These are phyloP conservation scores for Passer montanus DNA, from an alignment of 2,113 vertebrate species.

Conservation along the genomic window DNA sequence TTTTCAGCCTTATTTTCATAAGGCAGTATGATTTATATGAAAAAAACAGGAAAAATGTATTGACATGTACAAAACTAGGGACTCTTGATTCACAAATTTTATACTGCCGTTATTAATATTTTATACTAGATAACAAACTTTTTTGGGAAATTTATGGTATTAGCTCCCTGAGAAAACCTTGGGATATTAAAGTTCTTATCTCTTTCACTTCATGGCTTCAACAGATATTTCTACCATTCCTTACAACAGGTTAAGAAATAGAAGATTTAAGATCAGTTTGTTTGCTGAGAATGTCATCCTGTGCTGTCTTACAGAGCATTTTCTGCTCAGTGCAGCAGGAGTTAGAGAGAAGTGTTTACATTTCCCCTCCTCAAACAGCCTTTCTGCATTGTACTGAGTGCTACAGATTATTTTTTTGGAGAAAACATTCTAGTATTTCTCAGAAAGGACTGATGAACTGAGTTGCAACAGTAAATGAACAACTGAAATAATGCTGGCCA, in stretches of 20 bases:
- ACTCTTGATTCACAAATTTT: background rate
- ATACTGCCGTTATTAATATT: background rate
- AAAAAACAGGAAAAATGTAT: background rate
- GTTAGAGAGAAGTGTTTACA: background rate
- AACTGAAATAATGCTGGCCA: background rate
- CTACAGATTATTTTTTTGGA: background rate
- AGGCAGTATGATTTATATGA: background rate
- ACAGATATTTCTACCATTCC: slow-evolving; percentile 1
- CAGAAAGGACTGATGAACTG: background rate
- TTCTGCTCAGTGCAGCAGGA: background rate
- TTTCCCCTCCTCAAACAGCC: background rate
- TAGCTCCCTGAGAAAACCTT: slow-evolving; percentile 37
- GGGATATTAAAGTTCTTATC: slow-evolving; percentile 1
- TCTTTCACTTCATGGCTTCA: background rate
- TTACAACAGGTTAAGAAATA: background rate
- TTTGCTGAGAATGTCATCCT: background rate
- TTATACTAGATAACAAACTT: background rate
- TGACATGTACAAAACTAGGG: background rate
- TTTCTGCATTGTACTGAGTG: background rate
- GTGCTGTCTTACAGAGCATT: background rate
- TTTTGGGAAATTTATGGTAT: background rate
- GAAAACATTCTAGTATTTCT: background rate
- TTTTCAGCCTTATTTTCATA: background rate
- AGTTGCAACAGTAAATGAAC: background rate
- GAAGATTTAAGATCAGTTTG: slow-evolving; percentile 1